Base-by-base conservation (phyloP, 2,113 vertebrate genomes). In the Talpa occidentalis region DNA sequence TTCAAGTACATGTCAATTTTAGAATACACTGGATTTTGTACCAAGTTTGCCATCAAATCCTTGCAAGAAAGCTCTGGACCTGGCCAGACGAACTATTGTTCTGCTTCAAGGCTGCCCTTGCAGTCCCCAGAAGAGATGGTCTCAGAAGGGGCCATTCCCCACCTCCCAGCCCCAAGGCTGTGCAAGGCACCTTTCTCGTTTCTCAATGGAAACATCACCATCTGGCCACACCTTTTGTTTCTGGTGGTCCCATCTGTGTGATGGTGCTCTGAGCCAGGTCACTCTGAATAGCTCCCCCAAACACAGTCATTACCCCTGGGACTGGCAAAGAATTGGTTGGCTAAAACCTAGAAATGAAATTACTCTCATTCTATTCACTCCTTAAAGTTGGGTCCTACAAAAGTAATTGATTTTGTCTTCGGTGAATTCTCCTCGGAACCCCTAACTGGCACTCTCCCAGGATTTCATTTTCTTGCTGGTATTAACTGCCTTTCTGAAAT, bases 191-290 rank as follows among this genome's bases (percentile, higher is more conserved):
- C 78, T 64, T 80, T 70, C 42, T 40, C n/a, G 17, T 40, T 91
- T 86, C 82, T 95, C 82, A 40, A 42, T 72, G 93, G 90, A 81
- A 56, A 64, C n/a, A n/a, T 28, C 24, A 1, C 95, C 94, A 88
- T 97, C 87, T 94, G 96, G 79, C 2, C 0, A 28, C 40, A 54
- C 91, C 80, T 94, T 95, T 96, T 91, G 91, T 97, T 91, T 83
- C 82, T 96, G 76, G 54, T 62, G 52, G 21, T 88, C 70, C 95
- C 94, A 95, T 97, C 95, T 96, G 95, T 91, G 78, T 70, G 67
- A 52, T 81, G 60, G 42, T 40, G 15, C 72, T 64, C 40, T 4
- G 17, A 89, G 95, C 96, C 96, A 95, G 93, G 83, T 66, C 87
- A 87, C 32, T 94, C 84, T 88, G 85, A 40, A 67, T 59, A 77